phyloP scores from a whole-genome alignment of 1,140 invertebrate genomes.

The Theocolax elegans region DNA sequence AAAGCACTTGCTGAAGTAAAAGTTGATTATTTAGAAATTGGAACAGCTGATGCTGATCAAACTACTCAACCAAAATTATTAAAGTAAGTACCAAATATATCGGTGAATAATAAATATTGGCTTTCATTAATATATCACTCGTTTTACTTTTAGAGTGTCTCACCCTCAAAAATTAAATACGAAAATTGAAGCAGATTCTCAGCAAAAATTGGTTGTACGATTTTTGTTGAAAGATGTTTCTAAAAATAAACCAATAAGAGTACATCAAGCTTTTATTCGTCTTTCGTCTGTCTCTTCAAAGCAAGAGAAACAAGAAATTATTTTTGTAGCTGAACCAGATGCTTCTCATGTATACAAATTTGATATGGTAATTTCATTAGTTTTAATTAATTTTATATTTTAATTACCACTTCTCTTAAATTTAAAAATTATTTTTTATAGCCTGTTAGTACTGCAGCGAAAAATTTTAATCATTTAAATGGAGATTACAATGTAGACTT shows the following conservation, averaged over 20 bases:
- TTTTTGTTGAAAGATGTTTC: slow-evolving; percentile 82
- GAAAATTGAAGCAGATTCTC: slow-evolving; percentile 83
- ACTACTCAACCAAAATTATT: slow-evolving; percentile 82
- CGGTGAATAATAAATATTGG: not conserved
- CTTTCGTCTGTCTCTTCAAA: slow-evolving; percentile 69
- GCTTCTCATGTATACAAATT: slow-evolving; percentile 86
- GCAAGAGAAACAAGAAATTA: slow-evolving; percentile 82
- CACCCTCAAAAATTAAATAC: slow-evolving; percentile 78
- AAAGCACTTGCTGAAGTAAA: slow-evolving; percentile 80
- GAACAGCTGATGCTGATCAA: slow-evolving; percentile 90
- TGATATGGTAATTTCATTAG: slow-evolving; percentile 76
- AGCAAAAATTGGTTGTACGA: slow-evolving; percentile 89
- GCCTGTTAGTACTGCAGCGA: slow-evolving; percentile 84
- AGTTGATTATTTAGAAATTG: slow-evolving; percentile 85
- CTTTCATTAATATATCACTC: no score
- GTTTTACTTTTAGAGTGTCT: slow-evolving; percentile 70
- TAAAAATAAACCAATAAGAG: slow-evolving; percentile 75
- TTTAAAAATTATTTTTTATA: slow-evolving; percentile 60
- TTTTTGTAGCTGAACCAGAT: slow-evolving; percentile 94
- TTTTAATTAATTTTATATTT: slow-evolving; percentile 8
- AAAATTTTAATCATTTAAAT: slow-evolving; percentile 82
- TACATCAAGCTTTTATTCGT: slow-evolving; percentile 94
- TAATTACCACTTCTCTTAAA: not conserved
- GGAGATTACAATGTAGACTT: slow-evolving; percentile 87
- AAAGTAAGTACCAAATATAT: slow-evolving; percentile 67